phyloP scores from a whole-genome alignment of 2,113 vertebrate genomes.

The Otocyon megalotis region DNA sequence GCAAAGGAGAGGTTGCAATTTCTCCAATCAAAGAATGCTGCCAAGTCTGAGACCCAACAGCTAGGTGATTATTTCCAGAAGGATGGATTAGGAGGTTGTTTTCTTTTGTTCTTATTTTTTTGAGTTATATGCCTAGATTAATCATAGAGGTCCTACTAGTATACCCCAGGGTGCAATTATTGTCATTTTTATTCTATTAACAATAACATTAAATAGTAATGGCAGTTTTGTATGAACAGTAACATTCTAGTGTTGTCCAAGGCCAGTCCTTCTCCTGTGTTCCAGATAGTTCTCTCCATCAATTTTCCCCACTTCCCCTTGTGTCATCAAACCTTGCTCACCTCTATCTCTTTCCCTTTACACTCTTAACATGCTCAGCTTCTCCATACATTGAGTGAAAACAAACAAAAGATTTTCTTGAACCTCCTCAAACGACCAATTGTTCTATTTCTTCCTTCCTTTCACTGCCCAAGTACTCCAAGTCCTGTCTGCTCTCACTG shows the following conservation, averaged over 20 bases:
- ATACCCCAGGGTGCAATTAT: neutral
- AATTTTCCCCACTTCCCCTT: neutral
- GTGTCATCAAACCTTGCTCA: neutral
- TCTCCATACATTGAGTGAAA: neutral
- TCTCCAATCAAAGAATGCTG: neutral
- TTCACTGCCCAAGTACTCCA: neutral
- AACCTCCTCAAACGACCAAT: neutral
- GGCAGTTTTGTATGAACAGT: neutral
- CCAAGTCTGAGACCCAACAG: neutral
- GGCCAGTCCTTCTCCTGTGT: neutral
- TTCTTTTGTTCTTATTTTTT: neutral
- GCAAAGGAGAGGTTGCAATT: neutral
- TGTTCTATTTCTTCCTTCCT: neutral
- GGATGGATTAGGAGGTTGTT: neutral
- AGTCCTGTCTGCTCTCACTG: neutral
- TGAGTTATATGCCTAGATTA: neutral
- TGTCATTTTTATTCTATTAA: conserved; percentile 11
- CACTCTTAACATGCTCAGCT: neutral
- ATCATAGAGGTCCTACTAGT: neutral
- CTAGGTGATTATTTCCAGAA: neutral
- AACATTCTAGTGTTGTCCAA: neutral
- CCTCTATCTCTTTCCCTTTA: neutral
- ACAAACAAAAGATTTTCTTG: neutral
- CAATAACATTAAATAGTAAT: neutral
- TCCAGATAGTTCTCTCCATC: neutral